These are phyloP conservation scores for Hipparchia sbordonii DNA, from an alignment of 2,888 invertebrate species.

Conservation along the genomic window DNA sequence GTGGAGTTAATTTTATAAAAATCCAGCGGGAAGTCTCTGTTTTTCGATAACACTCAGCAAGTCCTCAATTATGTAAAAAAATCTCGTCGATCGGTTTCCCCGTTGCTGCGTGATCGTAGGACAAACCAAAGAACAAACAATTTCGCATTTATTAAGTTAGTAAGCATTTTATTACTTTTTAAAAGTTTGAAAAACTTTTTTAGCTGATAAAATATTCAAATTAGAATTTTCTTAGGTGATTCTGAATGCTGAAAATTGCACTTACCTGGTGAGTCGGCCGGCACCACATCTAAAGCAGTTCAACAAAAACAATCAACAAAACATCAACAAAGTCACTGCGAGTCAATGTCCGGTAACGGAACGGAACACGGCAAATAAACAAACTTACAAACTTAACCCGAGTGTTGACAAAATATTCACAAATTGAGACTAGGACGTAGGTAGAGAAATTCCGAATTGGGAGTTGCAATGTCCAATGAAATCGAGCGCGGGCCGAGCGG, in stretches of 20 bases:
- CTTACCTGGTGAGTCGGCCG: slow-evolving; percentile 61
- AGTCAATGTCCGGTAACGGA: slow-evolving; percentile 65
- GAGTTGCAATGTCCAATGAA: slow-evolving; percentile 47
- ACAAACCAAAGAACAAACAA: too few species aligned
- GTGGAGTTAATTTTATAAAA: too few species aligned
- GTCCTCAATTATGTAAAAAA: too few species aligned
- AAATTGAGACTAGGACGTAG: slow-evolving; percentile 46
- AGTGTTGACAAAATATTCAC: slow-evolving; percentile 56
- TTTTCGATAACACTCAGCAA: too few species aligned
- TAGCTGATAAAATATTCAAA: background rate
- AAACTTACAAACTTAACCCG: slow-evolving; percentile 48
- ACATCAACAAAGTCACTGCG: slow-evolving; percentile 70
- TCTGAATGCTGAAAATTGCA: slow-evolving; percentile 12
- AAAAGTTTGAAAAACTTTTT: background rate
- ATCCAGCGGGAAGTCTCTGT: too few species aligned
- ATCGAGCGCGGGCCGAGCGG: slow-evolving; percentile 54
- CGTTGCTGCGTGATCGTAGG: too few species aligned
- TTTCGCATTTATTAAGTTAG: background rate
- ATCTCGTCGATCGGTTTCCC: too few species aligned
- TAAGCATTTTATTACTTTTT: background rate
- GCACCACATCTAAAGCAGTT: slow-evolving; percentile 60
- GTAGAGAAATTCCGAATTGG: slow-evolving; percentile 42
- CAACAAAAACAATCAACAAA: slow-evolving; percentile 60
- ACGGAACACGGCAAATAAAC: slow-evolving; percentile 53
- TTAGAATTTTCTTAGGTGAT: background rate